Percentiles rank a stretch among this genome's conserved stretches.
These are phyloP conservation scores for Aegithalos caudatus DNA, from an alignment of 2,113 vertebrate species.

Conservation along the genomic window DNA sequence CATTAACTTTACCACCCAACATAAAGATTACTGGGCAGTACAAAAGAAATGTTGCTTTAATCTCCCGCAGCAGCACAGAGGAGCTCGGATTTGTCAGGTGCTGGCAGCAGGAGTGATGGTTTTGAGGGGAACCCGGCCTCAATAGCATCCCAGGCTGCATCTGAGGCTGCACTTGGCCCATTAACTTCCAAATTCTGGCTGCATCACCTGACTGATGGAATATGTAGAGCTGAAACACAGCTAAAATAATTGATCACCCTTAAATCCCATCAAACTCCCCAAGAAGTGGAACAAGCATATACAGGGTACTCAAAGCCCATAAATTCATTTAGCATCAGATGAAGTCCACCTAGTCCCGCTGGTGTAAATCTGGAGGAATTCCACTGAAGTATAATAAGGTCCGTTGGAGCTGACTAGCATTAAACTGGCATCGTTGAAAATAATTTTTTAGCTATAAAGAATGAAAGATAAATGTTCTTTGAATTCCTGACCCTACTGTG, in stretches of 20 bases:
- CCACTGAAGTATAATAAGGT: background rate
- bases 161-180: background rate
- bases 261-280: background rate
- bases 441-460: constrained; percentile 18
- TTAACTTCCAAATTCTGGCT: constrained; percentile 20
- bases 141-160: background rate
- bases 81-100: background rate
- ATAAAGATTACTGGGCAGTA: constrained; percentile 43
- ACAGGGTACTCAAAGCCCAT: background rate
- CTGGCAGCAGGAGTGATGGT: constrained; percentile 40
- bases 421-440: background rate
- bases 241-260: background rate
- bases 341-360: background rate
- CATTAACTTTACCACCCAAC: constrained; percentile 55
- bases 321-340: background rate
- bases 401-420: constrained; percentile 15
- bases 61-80: background rate
- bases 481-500: constrained; percentile 3
- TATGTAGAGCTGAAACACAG: background rate
- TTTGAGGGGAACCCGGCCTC: background rate
- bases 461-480: constrained; percentile 12
- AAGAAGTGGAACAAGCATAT: background rate
- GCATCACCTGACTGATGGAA: background rate
- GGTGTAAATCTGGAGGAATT: constrained; percentile 6
- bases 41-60: constrained; percentile 64